Evolutionary conservation across 2,888 invertebrate species (phyloP).

Genomic region (Pseudolycoriella hygida): DNA sequence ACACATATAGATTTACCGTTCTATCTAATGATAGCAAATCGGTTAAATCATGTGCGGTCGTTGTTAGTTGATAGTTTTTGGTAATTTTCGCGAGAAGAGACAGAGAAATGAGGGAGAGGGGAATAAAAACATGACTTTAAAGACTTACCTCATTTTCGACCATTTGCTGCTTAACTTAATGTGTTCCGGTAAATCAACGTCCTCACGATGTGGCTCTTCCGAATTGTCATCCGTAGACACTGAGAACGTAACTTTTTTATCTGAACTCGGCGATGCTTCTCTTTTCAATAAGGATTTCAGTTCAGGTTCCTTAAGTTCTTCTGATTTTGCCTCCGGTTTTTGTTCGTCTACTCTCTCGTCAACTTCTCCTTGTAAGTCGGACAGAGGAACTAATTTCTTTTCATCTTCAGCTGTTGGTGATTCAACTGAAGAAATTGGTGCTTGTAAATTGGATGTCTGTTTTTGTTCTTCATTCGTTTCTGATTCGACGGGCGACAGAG

Average conservation of each 20-base stretch:
- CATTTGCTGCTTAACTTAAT: slow-evolving; percentile 17
- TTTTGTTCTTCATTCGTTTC: background rate
- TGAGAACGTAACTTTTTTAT: slow-evolving; percentile 33
- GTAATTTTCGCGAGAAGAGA: no score
- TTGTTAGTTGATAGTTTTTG: no score
- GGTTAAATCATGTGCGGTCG: no score
- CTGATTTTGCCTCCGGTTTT: slow-evolving; percentile 15
- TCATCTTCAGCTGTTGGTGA: slow-evolving; percentile 28
- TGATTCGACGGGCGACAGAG: background rate
- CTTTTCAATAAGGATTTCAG: slow-evolving; percentile 22
- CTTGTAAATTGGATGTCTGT: slow-evolving; percentile 14
- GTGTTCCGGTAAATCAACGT: slow-evolving; percentile 25
- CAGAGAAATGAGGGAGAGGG: no score
- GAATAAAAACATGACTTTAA: no score
- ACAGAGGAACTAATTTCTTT: slow-evolving; percentile 18
- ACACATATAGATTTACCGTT: no score
- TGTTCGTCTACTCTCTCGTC: slow-evolving; percentile 13
- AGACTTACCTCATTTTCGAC: slow-evolving; percentile 32
- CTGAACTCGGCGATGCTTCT: slow-evolving; percentile 28
- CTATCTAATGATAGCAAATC: no score
- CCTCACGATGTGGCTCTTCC: slow-evolving; percentile 22
- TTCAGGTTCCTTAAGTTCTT: slow-evolving; percentile 24
- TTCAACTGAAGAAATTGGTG: slow-evolving; percentile 28
- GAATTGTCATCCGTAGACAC: slow-evolving; percentile 26
- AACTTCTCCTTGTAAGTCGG: slow-evolving; percentile 23